phyloP scores from a whole-genome alignment of 2,797 vertebrate genomes.

The Syngnathus acus region DNA sequence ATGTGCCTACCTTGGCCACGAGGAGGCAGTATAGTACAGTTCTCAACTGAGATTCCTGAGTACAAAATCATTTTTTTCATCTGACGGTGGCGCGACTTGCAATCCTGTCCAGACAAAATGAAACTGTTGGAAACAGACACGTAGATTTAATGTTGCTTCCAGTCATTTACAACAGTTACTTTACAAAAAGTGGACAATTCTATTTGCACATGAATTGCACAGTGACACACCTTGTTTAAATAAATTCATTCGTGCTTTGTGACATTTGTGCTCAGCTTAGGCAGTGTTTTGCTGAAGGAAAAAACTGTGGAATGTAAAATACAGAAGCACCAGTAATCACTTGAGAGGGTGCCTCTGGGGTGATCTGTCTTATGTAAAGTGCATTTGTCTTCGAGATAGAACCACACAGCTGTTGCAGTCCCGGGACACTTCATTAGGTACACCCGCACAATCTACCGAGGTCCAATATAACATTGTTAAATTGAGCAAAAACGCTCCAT shows the following conservation, averaged over 20 bases:
- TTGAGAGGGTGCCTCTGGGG: not conserved
- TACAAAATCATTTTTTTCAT: conserved; percentile 4
- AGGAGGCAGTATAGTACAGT: too few relatives aligned
- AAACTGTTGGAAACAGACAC: conserved; percentile 47
- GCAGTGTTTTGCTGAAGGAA: conserved; percentile 54
- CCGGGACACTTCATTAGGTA: not conserved
- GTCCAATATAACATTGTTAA: not conserved
- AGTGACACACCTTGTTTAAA: conserved; percentile 24
- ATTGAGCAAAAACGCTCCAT: not conserved
- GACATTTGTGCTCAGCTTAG: conserved; percentile 58
- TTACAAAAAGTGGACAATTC: conserved; percentile 58
- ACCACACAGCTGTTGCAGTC: not conserved
- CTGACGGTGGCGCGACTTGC: conserved; percentile 49
- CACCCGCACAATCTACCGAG: conserved; percentile 1
- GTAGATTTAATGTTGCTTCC: conserved; percentile 52
- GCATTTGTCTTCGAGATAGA: conserved; percentile 20
- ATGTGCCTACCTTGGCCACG: too few relatives aligned
- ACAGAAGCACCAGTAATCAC: conserved; percentile 18
- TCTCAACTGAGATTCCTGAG: not conserved
- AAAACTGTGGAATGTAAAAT: conserved; percentile 41
- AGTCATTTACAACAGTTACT: conserved; percentile 57
- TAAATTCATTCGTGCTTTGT: conserved; percentile 44
- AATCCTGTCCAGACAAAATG: conserved; percentile 8
- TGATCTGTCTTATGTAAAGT: conserved; percentile 24
- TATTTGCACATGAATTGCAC: conserved; percentile 35